A percentile compares a stretch with the other conserved stretches of the same genome.
Evolutionary conservation across 2,113 vertebrate genomes (phyloP).

Genomic region (human (Homo sapiens)): DNA sequence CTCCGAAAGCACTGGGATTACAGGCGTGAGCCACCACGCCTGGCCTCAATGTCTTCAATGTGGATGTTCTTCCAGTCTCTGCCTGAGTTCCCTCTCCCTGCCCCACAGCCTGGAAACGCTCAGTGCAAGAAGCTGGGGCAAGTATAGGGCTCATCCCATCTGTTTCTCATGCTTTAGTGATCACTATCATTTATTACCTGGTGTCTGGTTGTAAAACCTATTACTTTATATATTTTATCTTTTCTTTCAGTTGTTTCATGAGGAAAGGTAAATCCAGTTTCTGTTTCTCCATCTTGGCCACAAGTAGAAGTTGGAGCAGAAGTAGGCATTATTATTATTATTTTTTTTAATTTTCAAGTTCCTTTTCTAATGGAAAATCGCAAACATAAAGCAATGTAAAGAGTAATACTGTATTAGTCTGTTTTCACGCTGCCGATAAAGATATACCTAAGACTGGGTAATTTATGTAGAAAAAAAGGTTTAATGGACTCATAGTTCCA

Average conservation of each 20-base stretch:
- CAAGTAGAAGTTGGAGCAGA: background rate
- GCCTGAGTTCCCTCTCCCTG: background rate
- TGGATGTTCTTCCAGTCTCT: rapidly evolving
- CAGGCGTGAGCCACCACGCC: rapidly evolving
- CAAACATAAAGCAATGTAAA: background rate
- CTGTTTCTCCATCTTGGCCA: background rate
- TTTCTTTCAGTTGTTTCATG: background rate
- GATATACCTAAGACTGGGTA: too few relatives aligned
- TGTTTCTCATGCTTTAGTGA: rapidly evolving
- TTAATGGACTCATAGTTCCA: too few relatives aligned
- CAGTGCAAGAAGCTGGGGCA: rapidly evolving
- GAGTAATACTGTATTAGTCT: rapidly evolving
- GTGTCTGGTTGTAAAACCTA: background rate
- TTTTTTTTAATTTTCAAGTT: background rate
- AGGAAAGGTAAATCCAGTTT: background rate
- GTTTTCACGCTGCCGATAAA: too few relatives aligned
- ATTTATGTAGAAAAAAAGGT: too few relatives aligned
- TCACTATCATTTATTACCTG: background rate
- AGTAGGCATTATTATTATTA: background rate
- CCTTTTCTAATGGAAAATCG: background rate
- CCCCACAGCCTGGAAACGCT: rapidly evolving
- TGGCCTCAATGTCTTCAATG: background rate
- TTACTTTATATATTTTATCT: background rate
- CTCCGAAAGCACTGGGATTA: too few relatives aligned
- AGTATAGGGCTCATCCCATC: rapidly evolving